Base-by-base conservation (phyloP, 2,113 vertebrate genomes). In the Marcusenius ussheri region DNA sequence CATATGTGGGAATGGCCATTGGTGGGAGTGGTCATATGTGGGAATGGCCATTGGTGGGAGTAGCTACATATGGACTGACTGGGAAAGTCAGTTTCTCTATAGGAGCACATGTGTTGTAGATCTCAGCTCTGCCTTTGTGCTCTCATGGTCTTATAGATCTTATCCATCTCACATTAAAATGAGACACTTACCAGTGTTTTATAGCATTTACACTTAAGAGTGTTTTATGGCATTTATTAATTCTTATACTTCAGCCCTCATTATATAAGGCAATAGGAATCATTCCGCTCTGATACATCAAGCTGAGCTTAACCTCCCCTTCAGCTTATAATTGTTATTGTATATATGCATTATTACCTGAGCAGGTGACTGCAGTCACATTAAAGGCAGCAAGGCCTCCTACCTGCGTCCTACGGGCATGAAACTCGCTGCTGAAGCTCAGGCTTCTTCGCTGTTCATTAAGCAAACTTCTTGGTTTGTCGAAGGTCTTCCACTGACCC, bases 341-440 rank as follows among this genome's bases (percentile, higher is more conserved):
- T 66, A 27, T 66, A n/a, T 27, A 66, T 66, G n/a, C n/a, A 31
- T 88, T 91, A 50, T 90, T 93, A 91, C 93, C 93, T 92, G 94
- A 62, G 92, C 91, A 89, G 83, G 84, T 90, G 74, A 91, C 90
- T 92, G 89, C 90, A 90, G 91, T 93, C 88, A 89, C 91, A 90
- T 89, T 91, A 56, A 31, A 24, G 90, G 92, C 88, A 91, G 91
- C 92, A 89, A 92, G 88, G 91, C 39, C 24, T 87, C 87, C 17
- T 91, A 95, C 94, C 93, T 90, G 45, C 56, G 88, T 90, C 91
- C 94, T 95, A 95, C 93, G 94, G 95, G 94, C 93, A 93, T 92
- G 94, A 96, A 92, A 96, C 95, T 95, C 94, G 93, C 94, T 91
- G 95, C 94, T 92, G 94, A 92, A 91, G 94, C 93, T 93, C 94